Evolutionary conservation across 2,113 vertebrate genomes (phyloP).

Genomic region (Sturnus vulgaris): DNA sequence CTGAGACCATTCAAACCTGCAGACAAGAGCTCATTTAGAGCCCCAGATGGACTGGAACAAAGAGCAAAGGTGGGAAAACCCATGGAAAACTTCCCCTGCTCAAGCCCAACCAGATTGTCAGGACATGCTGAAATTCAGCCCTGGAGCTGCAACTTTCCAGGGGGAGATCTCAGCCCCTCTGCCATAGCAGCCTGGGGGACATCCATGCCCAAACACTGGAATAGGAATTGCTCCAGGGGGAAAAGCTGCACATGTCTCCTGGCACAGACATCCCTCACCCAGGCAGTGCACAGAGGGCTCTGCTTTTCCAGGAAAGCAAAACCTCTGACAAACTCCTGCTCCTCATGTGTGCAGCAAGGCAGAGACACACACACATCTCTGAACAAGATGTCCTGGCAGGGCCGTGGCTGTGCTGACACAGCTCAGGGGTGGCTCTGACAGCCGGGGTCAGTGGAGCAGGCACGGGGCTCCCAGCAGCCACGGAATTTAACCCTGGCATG

Average conservation of each 20-base stretch:
- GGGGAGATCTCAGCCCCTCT: not conserved
- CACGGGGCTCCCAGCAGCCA: not conserved
- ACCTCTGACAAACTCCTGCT: not conserved
- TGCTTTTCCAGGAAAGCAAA: not conserved
- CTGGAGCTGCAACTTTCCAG: not conserved
- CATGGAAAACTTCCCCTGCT: not conserved
- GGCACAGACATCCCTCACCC: not conserved
- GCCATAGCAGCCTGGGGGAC: not conserved
- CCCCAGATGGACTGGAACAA: not conserved
- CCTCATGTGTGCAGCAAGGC: not conserved
- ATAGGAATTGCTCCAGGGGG: not conserved
- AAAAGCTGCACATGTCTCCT: rapidly evolving
- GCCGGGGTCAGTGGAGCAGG: not conserved
- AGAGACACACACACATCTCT: not conserved
- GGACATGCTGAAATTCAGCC: not conserved
- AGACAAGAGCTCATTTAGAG: not conserved
- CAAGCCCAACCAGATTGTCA: not conserved
- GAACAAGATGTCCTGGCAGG: not conserved
- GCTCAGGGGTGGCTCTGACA: not conserved
- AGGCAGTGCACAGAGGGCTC: not conserved
- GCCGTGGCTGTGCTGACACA: not conserved
- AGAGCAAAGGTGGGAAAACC: not conserved
- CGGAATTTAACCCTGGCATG: not conserved
- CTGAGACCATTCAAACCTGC: not conserved
- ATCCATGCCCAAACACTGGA: not conserved